These are phyloP conservation scores for Andrena dorsata DNA, from an alignment of 2,888 invertebrate species.

Conservation along the genomic window DNA sequence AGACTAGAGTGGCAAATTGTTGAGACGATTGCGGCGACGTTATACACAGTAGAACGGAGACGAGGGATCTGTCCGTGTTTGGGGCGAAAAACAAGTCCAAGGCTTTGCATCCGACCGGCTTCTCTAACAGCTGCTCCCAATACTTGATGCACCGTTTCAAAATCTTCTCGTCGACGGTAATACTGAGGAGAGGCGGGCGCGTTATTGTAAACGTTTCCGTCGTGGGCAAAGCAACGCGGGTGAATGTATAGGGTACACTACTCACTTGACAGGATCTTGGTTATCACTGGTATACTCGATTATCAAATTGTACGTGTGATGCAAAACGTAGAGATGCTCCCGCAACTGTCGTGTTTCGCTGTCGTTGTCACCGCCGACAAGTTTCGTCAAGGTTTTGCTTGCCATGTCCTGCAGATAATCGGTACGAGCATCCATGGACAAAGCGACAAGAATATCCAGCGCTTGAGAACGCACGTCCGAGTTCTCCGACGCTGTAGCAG, in stretches of 20 bases:
- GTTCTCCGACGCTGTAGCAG: constrained; percentile 87
- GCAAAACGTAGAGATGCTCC: constrained; percentile 88
- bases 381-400: constrained; percentile 88
- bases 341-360: constrained; percentile 89
- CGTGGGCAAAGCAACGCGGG: too few species aligned
- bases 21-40: constrained; percentile 90
- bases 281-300: constrained; percentile 87
- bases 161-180: constrained; percentile 87
- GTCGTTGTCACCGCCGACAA: constrained; percentile 88
- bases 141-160: constrained; percentile 91
- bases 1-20: constrained; percentile 91
- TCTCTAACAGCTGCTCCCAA: constrained; percentile 94
- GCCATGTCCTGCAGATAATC: constrained; percentile 90
- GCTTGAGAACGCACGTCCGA: constrained; percentile 88
- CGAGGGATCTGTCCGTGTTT: constrained; percentile 89
- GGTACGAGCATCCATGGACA: constrained; percentile 92
- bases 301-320: constrained; percentile 89
- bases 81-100: constrained; percentile 92
- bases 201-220: neutral
- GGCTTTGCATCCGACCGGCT: constrained; percentile 92
- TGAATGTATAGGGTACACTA: neutral
- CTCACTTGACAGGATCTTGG: constrained; percentile 80
- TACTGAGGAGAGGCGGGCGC: constrained; percentile 67
- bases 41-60: constrained; percentile 92
- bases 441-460: constrained; percentile 90